Base-by-base conservation (phyloP, 2,888 invertebrate species). In the Pristionchus fissidentatus region DNA sequence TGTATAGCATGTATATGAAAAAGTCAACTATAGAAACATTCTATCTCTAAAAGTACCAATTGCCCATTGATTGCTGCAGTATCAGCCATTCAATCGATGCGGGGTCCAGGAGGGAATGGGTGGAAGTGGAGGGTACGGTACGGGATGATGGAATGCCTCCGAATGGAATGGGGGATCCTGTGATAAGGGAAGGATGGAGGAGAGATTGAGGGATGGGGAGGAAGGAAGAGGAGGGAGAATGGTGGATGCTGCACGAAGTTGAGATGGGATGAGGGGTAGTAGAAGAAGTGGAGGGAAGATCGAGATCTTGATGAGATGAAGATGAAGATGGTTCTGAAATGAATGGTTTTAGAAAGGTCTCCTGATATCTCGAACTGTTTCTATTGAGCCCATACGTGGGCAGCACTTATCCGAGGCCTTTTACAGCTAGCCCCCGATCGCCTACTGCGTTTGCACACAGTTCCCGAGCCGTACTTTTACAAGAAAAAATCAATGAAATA, bases 121-220 rank as follows among this genome's bases (percentile, higher is more conserved):
- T 49, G 15, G 75, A 46, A 49, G 29, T 4, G 38, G 77, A 77
- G 38, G 77, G n/a, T 7, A 52, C 46, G 46, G 77, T 49, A 32
- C 77, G 77, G 52, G 77, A 46, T 15, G 77, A 77, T 13, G 77
- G 77, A 15, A 77, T 77, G 3, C 77, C 77, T 35, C 77, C 77
- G 10, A 77, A 38, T 10, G 77, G 77, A 32, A 77, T 77, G 32
- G 77, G 35, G 3, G 46, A 49, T 1, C 41, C 38, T 10, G 43
- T 26, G 73, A 73, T 73, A 3, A 43, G 41, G 26, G 73, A 73
- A 10, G 73, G 43, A 62, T 62, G 62, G 15, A 62, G 62, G 62
- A 62, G 62, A n/a, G 73, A 43, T 29, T 38, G 13, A 26, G 15
- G 73, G 26, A 73, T 73, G 22, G 73, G 73, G 3, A 73, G n/a